phyloP scores from a whole-genome alignment of 2,888 invertebrate species.

The Troides aeacus region DNA sequence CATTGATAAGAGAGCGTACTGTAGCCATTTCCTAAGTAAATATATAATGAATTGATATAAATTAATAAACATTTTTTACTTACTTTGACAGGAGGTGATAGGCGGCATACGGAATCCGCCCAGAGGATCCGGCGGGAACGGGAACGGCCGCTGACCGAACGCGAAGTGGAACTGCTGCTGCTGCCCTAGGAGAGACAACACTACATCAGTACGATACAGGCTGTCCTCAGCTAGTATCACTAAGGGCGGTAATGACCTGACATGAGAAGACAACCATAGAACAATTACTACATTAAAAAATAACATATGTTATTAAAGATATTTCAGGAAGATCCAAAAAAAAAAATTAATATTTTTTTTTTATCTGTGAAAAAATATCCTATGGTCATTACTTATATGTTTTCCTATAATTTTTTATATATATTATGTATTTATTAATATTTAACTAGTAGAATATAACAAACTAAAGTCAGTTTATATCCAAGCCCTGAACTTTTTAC shows the following conservation, averaged over 20 bases:
- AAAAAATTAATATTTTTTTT: too few relatives aligned
- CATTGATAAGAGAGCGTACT: too few relatives aligned
- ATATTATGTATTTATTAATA: too few relatives aligned
- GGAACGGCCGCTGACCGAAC: constrained; percentile 92
- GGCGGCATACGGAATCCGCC: constrained; percentile 94
- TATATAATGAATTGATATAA: neutral
- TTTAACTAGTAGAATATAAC: too few relatives aligned
- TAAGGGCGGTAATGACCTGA: neutral
- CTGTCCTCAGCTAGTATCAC: constrained; percentile 58
- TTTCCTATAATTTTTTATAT: too few relatives aligned
- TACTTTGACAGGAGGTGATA: constrained; percentile 94
- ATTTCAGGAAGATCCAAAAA: too few relatives aligned
- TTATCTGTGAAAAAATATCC: too few relatives aligned
- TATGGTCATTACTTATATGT: too few relatives aligned
- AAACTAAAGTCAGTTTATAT: too few relatives aligned
- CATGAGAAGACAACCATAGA: neutral
- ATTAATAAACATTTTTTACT: constrained; percentile 75
- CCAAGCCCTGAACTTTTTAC: too few relatives aligned
- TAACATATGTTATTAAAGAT: too few relatives aligned
- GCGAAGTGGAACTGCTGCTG: constrained; percentile 98
- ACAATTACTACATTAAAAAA: neutral
- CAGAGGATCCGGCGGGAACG: constrained; percentile 92
- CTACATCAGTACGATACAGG: constrained; percentile 83
- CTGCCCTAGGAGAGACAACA: constrained; percentile 95
- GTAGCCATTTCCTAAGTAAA: too few relatives aligned